Evolutionary conservation across 1,140 invertebrate genomes (phyloP).

Genomic region (Metaphire vulgaris): DNA sequence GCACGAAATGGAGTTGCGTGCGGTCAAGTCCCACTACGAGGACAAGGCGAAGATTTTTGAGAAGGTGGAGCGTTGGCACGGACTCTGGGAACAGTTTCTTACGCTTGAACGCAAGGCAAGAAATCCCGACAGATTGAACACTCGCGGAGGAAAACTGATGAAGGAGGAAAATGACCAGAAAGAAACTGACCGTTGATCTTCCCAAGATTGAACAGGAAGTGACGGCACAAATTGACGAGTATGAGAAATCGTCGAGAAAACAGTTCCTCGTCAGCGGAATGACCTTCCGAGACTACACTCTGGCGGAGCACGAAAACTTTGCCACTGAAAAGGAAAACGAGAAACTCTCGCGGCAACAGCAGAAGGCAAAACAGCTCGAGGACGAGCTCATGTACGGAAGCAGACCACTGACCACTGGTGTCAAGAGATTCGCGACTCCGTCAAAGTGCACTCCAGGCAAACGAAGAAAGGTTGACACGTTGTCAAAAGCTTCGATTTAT

Average conservation of each 20-base stretch:
- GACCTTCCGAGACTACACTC: slow-evolving; percentile 8
- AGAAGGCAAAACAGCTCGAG: slow-evolving; percentile 40
- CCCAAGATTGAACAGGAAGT: slow-evolving; percentile 34
- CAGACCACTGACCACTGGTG: slow-evolving; percentile 38
- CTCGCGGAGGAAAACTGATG: slow-evolving; percentile 73
- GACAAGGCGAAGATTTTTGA: slow-evolving; percentile 59
- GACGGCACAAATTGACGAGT: background rate
- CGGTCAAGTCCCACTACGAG: slow-evolving; percentile 62
- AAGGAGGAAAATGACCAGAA: slow-evolving; percentile 76
- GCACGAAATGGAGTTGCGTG: slow-evolving; percentile 67
- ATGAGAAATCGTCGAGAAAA: background rate
- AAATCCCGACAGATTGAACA: slow-evolving; percentile 66
- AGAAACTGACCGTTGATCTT: slow-evolving; percentile 60
- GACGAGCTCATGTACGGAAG: slow-evolving; percentile 48
- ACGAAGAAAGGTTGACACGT: slow-evolving; percentile 38
- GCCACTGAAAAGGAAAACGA: slow-evolving; percentile 48
- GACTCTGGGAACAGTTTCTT: slow-evolving; percentile 63
- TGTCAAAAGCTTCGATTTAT: too few relatives aligned
- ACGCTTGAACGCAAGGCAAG: slow-evolving; percentile 64
- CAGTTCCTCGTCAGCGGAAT: slow-evolving; percentile 12
- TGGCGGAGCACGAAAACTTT: slow-evolving; percentile 46
- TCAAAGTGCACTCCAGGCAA: slow-evolving; percentile 35
- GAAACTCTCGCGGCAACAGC: slow-evolving; percentile 47
- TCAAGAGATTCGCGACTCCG: slow-evolving; percentile 33
- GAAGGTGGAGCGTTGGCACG: slow-evolving; percentile 57